Evolutionary conservation across 2,113 vertebrate genomes (phyloP).

Genomic region (Cnemophilus loriae): DNA sequence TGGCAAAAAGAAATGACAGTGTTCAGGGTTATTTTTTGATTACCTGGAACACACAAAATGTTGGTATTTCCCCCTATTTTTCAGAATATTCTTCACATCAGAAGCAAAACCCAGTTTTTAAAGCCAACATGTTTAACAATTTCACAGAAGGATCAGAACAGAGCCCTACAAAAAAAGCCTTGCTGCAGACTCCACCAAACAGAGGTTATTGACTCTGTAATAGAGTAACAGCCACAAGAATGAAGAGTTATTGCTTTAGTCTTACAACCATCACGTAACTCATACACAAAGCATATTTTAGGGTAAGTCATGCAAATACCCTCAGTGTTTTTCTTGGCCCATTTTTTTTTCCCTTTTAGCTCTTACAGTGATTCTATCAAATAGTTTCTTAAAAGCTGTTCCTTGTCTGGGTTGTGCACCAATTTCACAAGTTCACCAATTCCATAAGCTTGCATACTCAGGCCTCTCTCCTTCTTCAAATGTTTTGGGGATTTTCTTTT

Average conservation of each 20-base stretch:
- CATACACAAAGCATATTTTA: background rate
- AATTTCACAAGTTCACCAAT: background rate
- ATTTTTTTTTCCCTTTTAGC: background rate
- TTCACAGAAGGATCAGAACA: background rate
- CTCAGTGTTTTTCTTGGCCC: background rate
- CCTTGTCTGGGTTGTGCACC: background rate
- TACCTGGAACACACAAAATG: background rate
- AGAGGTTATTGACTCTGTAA: background rate
- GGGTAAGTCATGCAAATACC: background rate
- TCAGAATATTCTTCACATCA: background rate
- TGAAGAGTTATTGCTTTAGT: background rate
- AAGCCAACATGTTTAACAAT: background rate
- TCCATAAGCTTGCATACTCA: background rate
- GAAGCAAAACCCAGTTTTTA: background rate
- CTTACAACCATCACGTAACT: background rate
- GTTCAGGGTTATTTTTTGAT: background rate
- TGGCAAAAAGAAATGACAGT: background rate
- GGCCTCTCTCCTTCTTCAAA: background rate
- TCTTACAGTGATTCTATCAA: background rate
- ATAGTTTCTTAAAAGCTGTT: background rate
- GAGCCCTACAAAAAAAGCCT: background rate
- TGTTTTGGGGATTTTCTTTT: background rate
- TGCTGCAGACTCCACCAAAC: background rate
- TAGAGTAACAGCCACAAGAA: background rate
- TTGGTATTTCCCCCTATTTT: background rate